phyloP scores from a whole-genome alignment of 2,113 vertebrate genomes.

The Clarias macrocephalus region DNA sequence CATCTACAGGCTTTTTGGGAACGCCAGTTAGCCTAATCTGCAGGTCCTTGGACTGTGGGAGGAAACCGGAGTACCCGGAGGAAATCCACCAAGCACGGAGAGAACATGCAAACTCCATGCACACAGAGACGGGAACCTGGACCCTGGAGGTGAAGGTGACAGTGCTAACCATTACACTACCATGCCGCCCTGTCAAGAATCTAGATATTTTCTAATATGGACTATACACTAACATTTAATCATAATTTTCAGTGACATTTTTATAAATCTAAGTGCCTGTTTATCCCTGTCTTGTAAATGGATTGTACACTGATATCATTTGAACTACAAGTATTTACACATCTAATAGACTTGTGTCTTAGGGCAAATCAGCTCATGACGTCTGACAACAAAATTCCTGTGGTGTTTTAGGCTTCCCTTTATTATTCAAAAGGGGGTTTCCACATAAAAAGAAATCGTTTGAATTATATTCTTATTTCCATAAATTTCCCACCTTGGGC shows the following conservation, averaged over 20 bases:
- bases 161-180: too few species aligned
- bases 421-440: not conserved
- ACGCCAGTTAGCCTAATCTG: too few species aligned
- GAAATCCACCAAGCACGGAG: too few species aligned
- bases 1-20: too few species aligned
- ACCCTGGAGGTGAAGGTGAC: too few species aligned
- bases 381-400: not conserved
- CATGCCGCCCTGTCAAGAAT: not conserved
- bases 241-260: not conserved
- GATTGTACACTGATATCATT: not conserved
- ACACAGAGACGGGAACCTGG: too few species aligned
- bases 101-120: too few species aligned
- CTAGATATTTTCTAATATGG: not conserved
- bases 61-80: too few species aligned
- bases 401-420: too few species aligned
- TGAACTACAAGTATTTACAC: not conserved
- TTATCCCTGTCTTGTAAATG: not conserved
- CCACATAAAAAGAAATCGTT: not conserved
- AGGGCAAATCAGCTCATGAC: not conserved
- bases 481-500: too few species aligned
- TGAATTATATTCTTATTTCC: not conserved
- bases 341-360: not conserved
- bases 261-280: not conserved
- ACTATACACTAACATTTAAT: not conserved
- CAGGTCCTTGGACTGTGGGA: too few species aligned